Conservation (phyloP, 2,888 invertebrate species). For the Melitaea athalia region DNA sequence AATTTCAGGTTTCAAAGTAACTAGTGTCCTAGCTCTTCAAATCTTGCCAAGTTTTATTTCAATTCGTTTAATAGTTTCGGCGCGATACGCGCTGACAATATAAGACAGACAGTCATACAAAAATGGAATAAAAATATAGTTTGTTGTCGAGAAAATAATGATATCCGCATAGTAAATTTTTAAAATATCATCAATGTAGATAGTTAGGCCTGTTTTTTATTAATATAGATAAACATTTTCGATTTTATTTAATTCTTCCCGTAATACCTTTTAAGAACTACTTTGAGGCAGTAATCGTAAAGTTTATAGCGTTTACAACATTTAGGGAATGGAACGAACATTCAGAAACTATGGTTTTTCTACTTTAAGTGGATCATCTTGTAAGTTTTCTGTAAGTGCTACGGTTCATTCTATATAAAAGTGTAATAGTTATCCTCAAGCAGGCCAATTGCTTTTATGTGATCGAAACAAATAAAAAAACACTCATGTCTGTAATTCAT, state of each 20-base stretch:
- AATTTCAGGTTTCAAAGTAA: too few relatives aligned
- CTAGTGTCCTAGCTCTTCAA: too few relatives aligned
- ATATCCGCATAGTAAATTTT: too few relatives aligned
- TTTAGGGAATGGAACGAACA: conserved; percentile 60
- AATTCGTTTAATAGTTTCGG: too few relatives aligned
- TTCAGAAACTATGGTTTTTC: conserved; percentile 49
- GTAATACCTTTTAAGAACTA: conserved; percentile 57
- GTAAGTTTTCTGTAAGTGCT: conserved; percentile 21
- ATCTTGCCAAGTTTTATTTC: too few relatives aligned
- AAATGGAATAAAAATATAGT: too few relatives aligned
- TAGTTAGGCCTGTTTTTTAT: too few relatives aligned
- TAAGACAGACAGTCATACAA: too few relatives aligned
- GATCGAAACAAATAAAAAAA: background rate
- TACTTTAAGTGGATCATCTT: conserved; percentile 39
- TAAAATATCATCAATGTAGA: too few relatives aligned
- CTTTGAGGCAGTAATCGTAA: conserved; percentile 61
- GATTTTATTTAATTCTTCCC: conserved; percentile 62
- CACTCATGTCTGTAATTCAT: background rate
- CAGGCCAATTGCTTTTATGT: background rate
- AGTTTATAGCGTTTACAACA: conserved; percentile 58
- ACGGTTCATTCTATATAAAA: background rate
- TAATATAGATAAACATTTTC: conserved; percentile 49
- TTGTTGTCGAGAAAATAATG: too few relatives aligned
- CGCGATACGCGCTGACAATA: too few relatives aligned
- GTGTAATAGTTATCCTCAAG: conserved; percentile 5